These are phyloP conservation scores for Cynodonichthys magdalenae DNA, from an alignment of 2,797 vertebrate genomes.

Conservation along the genomic window DNA sequence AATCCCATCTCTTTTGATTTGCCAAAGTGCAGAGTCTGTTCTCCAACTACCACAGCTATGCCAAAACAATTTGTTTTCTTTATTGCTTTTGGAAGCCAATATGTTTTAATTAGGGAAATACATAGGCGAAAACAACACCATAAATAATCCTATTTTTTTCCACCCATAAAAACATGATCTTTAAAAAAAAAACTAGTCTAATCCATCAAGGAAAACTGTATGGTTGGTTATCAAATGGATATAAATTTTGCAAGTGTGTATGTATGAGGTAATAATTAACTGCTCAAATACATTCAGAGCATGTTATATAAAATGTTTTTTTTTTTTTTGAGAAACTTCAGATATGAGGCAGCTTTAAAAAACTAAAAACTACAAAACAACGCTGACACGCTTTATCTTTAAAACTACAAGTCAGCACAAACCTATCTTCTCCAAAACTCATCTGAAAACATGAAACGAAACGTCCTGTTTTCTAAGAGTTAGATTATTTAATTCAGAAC, in stretches of 20 bases:
- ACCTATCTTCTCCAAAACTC: too few relatives aligned
- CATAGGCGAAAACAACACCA: constrained; percentile 78
- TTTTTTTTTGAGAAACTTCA: background rate
- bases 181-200: constrained; percentile 54
- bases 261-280: background rate
- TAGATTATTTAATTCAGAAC: background rate
- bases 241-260: too few relatives aligned
- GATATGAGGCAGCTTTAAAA: background rate
- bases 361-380: too few relatives aligned
- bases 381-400: too few relatives aligned
- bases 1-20: constrained; percentile 69
- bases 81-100: constrained; percentile 78
- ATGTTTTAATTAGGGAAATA: constrained; percentile 81
- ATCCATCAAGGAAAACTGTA: constrained; percentile 20
- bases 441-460: too few relatives aligned
- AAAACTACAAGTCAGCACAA: background rate
- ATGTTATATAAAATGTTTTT: background rate
- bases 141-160: constrained; percentile 73
- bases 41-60: constrained; percentile 70
- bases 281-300: constrained; percentile 1
- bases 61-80: constrained; percentile 81
- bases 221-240: too few relatives aligned
- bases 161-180: constrained; percentile 76
- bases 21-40: constrained; percentile 69
- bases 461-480: background rate